These are phyloP conservation scores for Lycophotia porphyrea DNA, from an alignment of 2,888 invertebrate genomes.

Conservation along the genomic window DNA sequence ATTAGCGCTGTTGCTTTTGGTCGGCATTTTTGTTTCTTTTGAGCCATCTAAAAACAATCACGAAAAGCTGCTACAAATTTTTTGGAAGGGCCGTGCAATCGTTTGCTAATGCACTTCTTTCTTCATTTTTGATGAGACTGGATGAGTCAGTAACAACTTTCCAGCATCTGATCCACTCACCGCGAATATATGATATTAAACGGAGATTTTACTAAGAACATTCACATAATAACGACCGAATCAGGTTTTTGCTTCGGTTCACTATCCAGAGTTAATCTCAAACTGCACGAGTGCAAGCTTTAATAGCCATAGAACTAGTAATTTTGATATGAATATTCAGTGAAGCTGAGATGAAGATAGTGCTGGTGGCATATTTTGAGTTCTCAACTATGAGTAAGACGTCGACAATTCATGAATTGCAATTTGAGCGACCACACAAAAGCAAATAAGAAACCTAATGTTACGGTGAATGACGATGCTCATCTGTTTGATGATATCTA, in stretches of 20 bases:
- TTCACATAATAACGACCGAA: slow-evolving; percentile 31
- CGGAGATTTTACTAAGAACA: slow-evolving; percentile 37
- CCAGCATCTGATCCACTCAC: slow-evolving; percentile 24
- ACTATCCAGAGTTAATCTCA: slow-evolving; percentile 59
- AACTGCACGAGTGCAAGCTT: slow-evolving; percentile 60
- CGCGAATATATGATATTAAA: slow-evolving; percentile 31
- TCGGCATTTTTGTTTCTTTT: slow-evolving; percentile 21
- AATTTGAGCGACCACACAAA: slow-evolving; percentile 33
- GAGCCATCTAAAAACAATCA: slow-evolving; percentile 56
- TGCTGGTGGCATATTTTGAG: slow-evolving; percentile 57
- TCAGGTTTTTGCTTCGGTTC: slow-evolving; percentile 62
- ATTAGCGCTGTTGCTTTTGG: slow-evolving; percentile 29
- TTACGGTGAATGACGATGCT: slow-evolving; percentile 6
- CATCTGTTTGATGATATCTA: slow-evolving; percentile 37
- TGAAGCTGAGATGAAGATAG: slow-evolving; percentile 56
- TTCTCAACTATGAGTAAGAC: slow-evolving; percentile 50
- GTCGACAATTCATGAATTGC: slow-evolving; percentile 46
- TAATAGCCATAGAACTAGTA: slow-evolving; percentile 62
- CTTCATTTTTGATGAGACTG: slow-evolving; percentile 21
- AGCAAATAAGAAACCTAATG: slow-evolving; percentile 39
- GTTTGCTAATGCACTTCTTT: slow-evolving; percentile 64
- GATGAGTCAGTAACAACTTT: slow-evolving; percentile 53
- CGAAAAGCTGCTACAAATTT: slow-evolving; percentile 33
- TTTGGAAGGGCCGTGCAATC: slow-evolving; percentile 39
- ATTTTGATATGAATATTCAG: slow-evolving; percentile 65